Evolutionary conservation across 2,113 vertebrate genomes (phyloP), one percentile per base, ranked within the genome.

Genomic region (Sinocyclocheilus grahami): DNA sequence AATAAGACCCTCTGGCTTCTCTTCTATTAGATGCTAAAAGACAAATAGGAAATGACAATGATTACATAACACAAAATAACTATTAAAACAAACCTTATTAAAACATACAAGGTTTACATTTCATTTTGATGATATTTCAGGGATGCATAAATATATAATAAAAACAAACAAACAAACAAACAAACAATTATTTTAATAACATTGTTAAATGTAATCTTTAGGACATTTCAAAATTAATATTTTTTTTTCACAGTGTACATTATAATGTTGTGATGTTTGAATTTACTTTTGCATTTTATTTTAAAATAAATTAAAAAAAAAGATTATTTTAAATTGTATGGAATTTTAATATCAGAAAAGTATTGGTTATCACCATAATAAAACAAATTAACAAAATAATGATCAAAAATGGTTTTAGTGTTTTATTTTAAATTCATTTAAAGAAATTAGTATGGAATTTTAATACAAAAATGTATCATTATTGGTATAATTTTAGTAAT

Each of bases 1-100:
- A 88, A 97, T 88, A 84, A 98, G 94, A 39, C 95, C 97, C 24
- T 96, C 96, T 30, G 94, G 92, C 90, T 97, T 99, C 91, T 97
- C 96, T 90, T 99, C 98, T 69, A 78, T 92, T 87, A 99, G 92
- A 91, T 99, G 96, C 98, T 99, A 89, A 84, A 90, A 89, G 91
- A 93, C 92, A 85, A 13, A 63, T 1, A 48, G 4, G 3, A 58
- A 4, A 30, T 79, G 46, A 72, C 12, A 90, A 24, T 24, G 7
- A 24, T n/a, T 58, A 75, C 24, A 85, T 24, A 76, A 65, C 20
- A 78, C 1, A 75, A 81, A 16, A 89, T 5, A 77, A 12, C 46
- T 33, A 33, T 33, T 33, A 33, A 33, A 33, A 33, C 30, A 33
- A 33, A 33, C 30, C 30, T 48, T 46, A 11, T 46, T 10, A 46